Base-by-base conservation (phyloP, 2,797 vertebrate species). In the Peromyscus aztecus region DNA sequence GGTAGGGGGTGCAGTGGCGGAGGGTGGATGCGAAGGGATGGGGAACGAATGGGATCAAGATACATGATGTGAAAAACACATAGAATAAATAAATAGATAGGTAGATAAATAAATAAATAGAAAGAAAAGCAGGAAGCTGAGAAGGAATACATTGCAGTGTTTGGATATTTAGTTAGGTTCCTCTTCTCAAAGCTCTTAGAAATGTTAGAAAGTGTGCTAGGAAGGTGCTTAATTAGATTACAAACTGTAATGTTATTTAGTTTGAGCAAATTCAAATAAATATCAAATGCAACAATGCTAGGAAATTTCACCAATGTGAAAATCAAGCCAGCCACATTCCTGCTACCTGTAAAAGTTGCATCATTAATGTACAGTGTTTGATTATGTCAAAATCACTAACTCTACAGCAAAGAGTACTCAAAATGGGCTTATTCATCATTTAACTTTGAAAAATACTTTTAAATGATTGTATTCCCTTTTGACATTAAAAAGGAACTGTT, bases 201-300 rank as follows among this genome's bases (percentile, higher is more conserved):
- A 97, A 96, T 85, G 67, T 17, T 83, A 43, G 37, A 67, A 80
- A 94, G 34, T 13, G 69, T 31, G 49, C 81, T 89, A n/a, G 46
- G 73, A 94, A 97, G 69, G 4, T 29, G 88, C 2, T 59, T 52
- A 95, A 67, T 65, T 46, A 90, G 67, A 78, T 89, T 67, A 89
- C 31, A 16, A 21, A 88, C 63, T 52, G 4, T 31, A 82, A 90
- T 52, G 34, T 93, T 94, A 92, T 76, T 80, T 65, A 61, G 13
- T 61, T 46, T n/a, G 37, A 90, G 82, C 29, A 90, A 93, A 61
- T 40, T 76, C 37, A n/a, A 75, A 55, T 12, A 95, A 89, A 81
- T 76, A 46, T 29, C 2, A n/a, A 78, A 78, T 40, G 14, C 12
- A 82, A 59, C n/a, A 89, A 77, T 76, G 37, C 29, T 89, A 43